Base-by-base conservation (phyloP, 2,888 invertebrate genomes). In the Drosophila cracens region DNA sequence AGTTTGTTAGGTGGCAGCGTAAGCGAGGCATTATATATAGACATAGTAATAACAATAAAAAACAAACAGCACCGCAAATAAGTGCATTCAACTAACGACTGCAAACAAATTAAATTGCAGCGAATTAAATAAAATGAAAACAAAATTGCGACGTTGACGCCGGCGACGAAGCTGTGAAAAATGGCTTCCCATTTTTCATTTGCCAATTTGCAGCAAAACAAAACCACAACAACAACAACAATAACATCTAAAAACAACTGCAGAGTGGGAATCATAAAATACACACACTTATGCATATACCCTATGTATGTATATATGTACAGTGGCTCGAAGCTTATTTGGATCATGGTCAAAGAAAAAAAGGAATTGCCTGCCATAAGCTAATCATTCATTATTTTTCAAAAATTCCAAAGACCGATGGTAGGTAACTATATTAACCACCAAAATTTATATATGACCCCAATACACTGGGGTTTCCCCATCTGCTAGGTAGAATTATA, bases 121-220 rank as follows among this genome's bases (percentile, higher is more conserved):
- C 79, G 87, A 83, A 82, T 85, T 79, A 86, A 82, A 82, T 81
- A 72, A 75, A 84, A 85, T 66, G 74, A 81, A 81, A 84, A 84
- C 65, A 86, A 79, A 76, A 82, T 68, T 72, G 70, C 67, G 54
- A 49, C 61, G 38, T 43, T 53, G 57, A 48, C 34, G 36, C 52
- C 27, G 16, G 13, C 29, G 49, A 62, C 56, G 71, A 71, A 68
- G 68, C 75, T 76, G 76, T 76, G 74, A 79, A 77, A 79, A 77
- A 79, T 80, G 43, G 53, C 68, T 66, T 58, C 51, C 77, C 65
- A 86, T 86, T 85, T 84, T 74, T 84, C 84, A 80, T 80, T 75
- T 68, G 62, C 25, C 80, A 71, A 74, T 79, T 70, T 61, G 54
- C 52, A 56, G 46, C 53, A 56, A 72, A 68, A 60, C n/a, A 49